Conservation (phyloP, 2,888 invertebrate genomes). For the Eustalomyia histrio region DNA sequence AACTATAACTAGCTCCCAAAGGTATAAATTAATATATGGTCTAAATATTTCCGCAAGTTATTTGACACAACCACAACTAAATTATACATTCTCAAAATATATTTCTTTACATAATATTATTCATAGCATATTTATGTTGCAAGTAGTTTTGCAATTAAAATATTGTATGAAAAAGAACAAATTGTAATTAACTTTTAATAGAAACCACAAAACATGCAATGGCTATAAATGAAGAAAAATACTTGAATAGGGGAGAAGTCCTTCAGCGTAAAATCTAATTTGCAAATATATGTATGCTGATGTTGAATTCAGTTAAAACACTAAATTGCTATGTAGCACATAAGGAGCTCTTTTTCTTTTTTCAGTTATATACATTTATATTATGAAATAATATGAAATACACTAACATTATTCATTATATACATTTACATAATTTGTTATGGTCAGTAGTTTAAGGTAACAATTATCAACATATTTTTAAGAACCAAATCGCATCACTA, state of each 20-base stretch:
- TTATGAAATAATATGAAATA: no score
- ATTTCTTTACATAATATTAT: background rate
- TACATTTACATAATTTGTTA: no score
- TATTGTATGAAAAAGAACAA: constrained; percentile 9
- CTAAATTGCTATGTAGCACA: no score
- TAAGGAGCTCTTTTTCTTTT: no score
- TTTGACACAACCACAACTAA: background rate
- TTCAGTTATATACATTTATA: no score
- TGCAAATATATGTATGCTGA: background rate
- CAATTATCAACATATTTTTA: no score
- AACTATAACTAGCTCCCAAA: background rate
- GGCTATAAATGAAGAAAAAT: constrained; percentile 13
- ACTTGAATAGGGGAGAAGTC: background rate
- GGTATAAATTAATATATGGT: constrained; percentile 2
- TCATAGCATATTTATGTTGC: background rate
- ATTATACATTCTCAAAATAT: background rate
- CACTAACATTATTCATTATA: no score
- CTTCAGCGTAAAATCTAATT: background rate
- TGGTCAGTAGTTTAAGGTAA: no score
- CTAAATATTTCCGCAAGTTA: background rate
- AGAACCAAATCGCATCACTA: no score
- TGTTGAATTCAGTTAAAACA: no score
- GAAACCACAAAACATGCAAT: constrained; percentile 43
- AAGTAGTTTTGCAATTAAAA: constrained; percentile 22
- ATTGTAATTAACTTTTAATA: constrained; percentile 49